Base-by-base conservation (phyloP, 2,797 vertebrate genomes). In the Epinephelus malabaricus region DNA sequence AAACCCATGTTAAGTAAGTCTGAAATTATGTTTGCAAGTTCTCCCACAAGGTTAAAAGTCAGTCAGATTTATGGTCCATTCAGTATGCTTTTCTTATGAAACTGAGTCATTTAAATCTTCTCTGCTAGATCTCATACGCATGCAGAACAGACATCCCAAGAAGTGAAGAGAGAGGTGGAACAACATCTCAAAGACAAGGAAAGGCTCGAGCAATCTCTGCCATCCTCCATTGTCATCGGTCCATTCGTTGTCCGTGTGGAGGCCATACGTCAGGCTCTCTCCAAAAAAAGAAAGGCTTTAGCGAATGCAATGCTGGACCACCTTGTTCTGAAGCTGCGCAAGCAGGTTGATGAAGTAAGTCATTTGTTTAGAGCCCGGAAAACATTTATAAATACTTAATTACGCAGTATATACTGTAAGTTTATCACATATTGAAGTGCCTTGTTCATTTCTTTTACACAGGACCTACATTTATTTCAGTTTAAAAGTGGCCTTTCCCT, bases 191-290 rank as follows among this genome's bases (percentile, higher is more conserved):
- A 79, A 89, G 96, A 98, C 81, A 96, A 95, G 76, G 94, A 96
- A 47, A 79, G 50, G 6, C 86, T 98, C 60, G 91, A 97, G 70
- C 79, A 66, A 11, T 85, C 94, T 0, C 84, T 99, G 25, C 98
- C 98, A 11, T 84, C 88, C 76, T 95, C 77, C 83, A 93, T 99
- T 34, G 45, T 96, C 78, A 97, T 99, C 3, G 98, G 98, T 15
- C 97, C 97, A 9, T 99, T 97, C 85, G 38, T 90, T 30, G 90
- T 99, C 75, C 93, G 58, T 1, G 88, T 96, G 3, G 95, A 97
- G 60, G 60, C 67, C 0, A 91, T 97, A 56, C 97, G 95, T 50
- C 93, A 95, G 89, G 94, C 78, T 79, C 94, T 99, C 43, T 93
- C 93, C 2, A 92, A 94, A 83, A 99, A 99, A 85, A 90, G 82